Evolutionary conservation across 2,797 vertebrate genomes (phyloP), one percentile per base, ranked within the genome.

Genomic region (Rhynchonycteris naso): DNA sequence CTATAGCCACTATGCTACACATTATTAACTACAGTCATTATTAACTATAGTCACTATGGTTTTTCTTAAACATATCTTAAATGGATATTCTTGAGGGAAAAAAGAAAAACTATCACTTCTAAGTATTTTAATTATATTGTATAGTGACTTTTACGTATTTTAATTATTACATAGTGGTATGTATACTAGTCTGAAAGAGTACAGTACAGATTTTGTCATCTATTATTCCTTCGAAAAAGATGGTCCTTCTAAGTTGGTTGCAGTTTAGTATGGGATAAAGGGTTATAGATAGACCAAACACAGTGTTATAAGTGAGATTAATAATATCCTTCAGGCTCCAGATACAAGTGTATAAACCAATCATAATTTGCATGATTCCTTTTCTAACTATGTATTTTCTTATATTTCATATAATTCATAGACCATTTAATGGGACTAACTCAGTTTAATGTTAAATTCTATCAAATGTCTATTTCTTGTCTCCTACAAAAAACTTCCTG

Each of bases 361-460:
- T 78, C 9, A 66, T 68, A 69, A 81, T 88, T 82, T 85, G 11
- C 28, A 69, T 30, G 33, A 10, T 83, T 91, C 22, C 72, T 61
- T 90, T 88, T 50, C 33, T 87, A 33, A 35, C 33, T 84, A 14
- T 75, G 26, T 69, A 54, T 88, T 93, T 94, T 86, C 38, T 89
- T 90, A 65, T 68, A 56, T 78, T 74, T 80, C 19, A 35, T 75
- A 87, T 89, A 82, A 26, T 54, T 58, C 16, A 13, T 24, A 83
- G 79, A 18, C 5, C 28, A 72, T 78, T 95, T 90, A 72, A 69
- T 88, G 30, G 30, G 87, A 93, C 30, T 89, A 75, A 95, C 59
- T 72, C 63, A 69, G 22, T 81, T 83, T 88, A 74, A 59, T 86
- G 56, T 81, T 92, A 81, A 91, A 82, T 79, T 84, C 10, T 58